phyloP scores from a whole-genome alignment of 2,113 vertebrate species.

The Patagioenas fasciata region DNA sequence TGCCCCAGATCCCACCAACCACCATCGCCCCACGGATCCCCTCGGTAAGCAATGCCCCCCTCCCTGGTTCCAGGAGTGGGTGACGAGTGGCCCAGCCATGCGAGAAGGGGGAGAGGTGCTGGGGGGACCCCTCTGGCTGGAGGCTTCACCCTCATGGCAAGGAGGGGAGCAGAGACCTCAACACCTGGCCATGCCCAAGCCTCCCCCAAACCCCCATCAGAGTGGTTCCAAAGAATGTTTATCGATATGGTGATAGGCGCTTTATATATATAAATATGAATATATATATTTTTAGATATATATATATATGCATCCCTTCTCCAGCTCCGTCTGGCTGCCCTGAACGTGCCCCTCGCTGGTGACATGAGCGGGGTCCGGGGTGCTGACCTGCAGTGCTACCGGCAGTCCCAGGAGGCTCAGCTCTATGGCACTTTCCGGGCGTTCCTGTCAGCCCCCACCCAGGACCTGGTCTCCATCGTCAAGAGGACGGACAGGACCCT shows the following conservation, averaged over 20 bases:
- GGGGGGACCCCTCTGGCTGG: fast-evolving
- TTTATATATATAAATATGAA: too few relatives aligned
- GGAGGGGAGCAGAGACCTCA: not conserved
- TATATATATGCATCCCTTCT: not conserved
- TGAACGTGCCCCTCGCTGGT: conserved; percentile 34
- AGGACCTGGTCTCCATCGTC: conserved; percentile 57
- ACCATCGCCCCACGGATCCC: conserved; percentile 13
- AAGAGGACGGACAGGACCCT: conserved; percentile 58
- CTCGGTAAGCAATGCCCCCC: conserved; percentile 33
- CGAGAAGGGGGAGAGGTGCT: not conserved
- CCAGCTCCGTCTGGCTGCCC: conserved; percentile 64
- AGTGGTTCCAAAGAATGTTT: too few relatives aligned
- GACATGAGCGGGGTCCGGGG: conserved; percentile 63
- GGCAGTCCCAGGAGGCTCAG: conserved; percentile 65
- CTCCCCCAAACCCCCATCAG: too few relatives aligned
- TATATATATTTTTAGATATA: too few relatives aligned
- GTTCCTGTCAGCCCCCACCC: conserved; percentile 48
- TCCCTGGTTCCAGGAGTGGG: not conserved
- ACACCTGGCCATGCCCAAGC: fast-evolving
- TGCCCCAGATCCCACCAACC: not conserved
- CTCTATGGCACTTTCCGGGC: conserved; percentile 68
- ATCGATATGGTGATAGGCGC: too few relatives aligned
- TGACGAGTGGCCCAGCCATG: fast-evolving
- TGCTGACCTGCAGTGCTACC: conserved; percentile 67
- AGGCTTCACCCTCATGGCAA: fast-evolving